phyloP scores from a whole-genome alignment of 1,140 invertebrate species.

The Nephila pilipes region DNA sequence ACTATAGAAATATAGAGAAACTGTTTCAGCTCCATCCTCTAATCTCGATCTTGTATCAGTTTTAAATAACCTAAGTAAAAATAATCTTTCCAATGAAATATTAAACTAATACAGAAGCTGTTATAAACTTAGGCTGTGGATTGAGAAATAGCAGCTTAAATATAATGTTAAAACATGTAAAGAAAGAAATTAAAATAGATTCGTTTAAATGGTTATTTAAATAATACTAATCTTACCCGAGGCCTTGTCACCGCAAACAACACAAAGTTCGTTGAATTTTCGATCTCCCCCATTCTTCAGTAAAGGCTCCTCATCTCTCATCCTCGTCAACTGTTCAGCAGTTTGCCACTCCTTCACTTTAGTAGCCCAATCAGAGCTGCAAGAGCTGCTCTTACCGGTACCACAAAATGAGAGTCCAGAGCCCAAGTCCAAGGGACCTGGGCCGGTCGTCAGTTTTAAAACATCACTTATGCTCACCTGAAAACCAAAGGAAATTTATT shows the following conservation, averaged over 20 bases:
- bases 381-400: conserved; percentile 53
- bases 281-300: conserved; percentile 72
- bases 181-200: not conserved
- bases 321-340: conserved; percentile 78
- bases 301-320: conserved; percentile 79
- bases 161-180: too few species aligned
- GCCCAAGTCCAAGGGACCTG: conserved; percentile 56
- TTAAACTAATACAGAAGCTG: too few species aligned
- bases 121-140: too few species aligned
- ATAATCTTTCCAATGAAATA: too few species aligned
- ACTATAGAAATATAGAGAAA: too few species aligned
- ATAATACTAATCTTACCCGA: conserved; percentile 83
- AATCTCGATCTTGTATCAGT: too few species aligned
- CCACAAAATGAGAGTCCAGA: conserved; percentile 41
- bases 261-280: conserved; percentile 88
- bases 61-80: too few species aligned
- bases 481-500: not conserved
- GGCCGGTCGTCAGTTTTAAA: conserved; percentile 31
- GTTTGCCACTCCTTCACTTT: conserved; percentile 80
- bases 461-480: conserved; percentile 71
- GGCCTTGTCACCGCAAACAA: conserved; percentile 96
- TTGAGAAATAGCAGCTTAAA: too few species aligned
- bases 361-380: conserved; percentile 79
- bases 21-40: too few species aligned
- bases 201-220: not conserved